Base-by-base conservation (phyloP, 2,888 invertebrate genomes). In the Lymantria monacha region DNA sequence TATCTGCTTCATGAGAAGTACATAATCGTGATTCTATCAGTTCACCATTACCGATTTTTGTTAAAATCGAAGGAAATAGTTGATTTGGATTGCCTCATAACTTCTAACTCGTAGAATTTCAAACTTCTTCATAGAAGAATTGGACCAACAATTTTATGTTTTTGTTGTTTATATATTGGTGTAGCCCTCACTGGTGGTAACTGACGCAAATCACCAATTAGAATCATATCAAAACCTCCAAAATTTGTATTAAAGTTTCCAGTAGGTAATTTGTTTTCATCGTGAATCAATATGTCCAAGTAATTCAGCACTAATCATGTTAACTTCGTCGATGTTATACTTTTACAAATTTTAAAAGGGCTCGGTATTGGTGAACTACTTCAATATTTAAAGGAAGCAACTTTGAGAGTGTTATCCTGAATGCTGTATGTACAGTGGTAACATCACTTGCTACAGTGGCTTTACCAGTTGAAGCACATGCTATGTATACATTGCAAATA, bases 321-420 rank as follows among this genome's bases (percentile, higher is more conserved):
- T 80, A 0, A 78, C 59, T 69, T 79, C 79, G 55, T 79, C 77
- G 52, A 81, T 74, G 42, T 72, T 12, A 79, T 9, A 76, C 69
- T 67, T 55, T 69, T 45, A 69, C 65, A 44, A 61, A 61, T 63
- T 43, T 67, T 44, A 78, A 79, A 8, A 71, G 51, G n/a, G 37
- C 8, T 37, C 37, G 8, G n/a, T 37, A 37, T 5, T 10, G n/a
- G 5, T 37, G 37, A 5, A 37, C 9, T 10, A 3, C 13, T 42
- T 37, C 37, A n/a, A n/a, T n/a, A n/a, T n/a, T n/a, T n/a, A n/a
- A n/a, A n/a, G n/a, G n/a, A n/a, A n/a, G 30, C 30, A 30, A 30
- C n/a, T n/a, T n/a, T n/a, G n/a, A n/a, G n/a, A n/a, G n/a, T n/a
- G n/a, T n/a, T n/a, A n/a, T n/a, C n/a, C n/a, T n/a, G n/a, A n/a